These are phyloP conservation scores for Eudemis profundana DNA, from an alignment of 2,888 invertebrate species.

Conservation along the genomic window DNA sequence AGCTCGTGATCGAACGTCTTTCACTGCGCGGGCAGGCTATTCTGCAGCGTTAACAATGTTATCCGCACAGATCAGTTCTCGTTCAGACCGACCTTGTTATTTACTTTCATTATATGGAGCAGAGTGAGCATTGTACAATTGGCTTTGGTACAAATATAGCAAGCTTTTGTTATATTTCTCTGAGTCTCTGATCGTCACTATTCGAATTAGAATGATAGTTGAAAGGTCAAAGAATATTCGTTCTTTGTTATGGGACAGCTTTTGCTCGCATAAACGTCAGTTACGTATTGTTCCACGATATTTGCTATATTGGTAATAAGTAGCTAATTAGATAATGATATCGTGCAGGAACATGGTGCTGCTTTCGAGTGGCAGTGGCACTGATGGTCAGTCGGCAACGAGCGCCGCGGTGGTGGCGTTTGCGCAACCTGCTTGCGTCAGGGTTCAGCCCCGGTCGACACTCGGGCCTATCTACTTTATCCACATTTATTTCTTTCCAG, in stretches of 20 bases:
- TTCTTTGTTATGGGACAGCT: too few species aligned
- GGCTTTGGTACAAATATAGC: conserved; percentile 21
- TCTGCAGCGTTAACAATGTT: conserved; percentile 55
- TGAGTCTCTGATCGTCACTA: neutral
- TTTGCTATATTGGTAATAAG: neutral
- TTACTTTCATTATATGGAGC: conserved; percentile 54
- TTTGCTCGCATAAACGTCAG: too few species aligned
- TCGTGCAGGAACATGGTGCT: conserved; percentile 38
- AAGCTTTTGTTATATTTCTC: conserved; percentile 18
- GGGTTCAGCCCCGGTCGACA: conserved; percentile 48
- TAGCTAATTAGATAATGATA: neutral
- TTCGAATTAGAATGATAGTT: neutral
- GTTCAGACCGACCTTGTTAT: conserved; percentile 56
- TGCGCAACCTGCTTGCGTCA: conserved; percentile 62
- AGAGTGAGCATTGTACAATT: conserved; percentile 30
- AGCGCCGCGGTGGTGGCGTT: conserved; percentile 44
- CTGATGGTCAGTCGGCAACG: conserved; percentile 36
- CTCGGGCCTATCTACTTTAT: conserved; percentile 35
- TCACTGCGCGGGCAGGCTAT: conserved; percentile 40
- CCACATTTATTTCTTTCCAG: conserved; percentile 18
- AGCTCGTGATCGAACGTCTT: conserved; percentile 42
- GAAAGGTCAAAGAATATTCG: neutral
- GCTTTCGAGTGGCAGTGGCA: conserved; percentile 38
- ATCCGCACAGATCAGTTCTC: conserved; percentile 53
- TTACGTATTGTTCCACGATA: neutral